Evolutionary conservation across 2,888 invertebrate species (phyloP).

Genomic region (Acleris emargana): DNA sequence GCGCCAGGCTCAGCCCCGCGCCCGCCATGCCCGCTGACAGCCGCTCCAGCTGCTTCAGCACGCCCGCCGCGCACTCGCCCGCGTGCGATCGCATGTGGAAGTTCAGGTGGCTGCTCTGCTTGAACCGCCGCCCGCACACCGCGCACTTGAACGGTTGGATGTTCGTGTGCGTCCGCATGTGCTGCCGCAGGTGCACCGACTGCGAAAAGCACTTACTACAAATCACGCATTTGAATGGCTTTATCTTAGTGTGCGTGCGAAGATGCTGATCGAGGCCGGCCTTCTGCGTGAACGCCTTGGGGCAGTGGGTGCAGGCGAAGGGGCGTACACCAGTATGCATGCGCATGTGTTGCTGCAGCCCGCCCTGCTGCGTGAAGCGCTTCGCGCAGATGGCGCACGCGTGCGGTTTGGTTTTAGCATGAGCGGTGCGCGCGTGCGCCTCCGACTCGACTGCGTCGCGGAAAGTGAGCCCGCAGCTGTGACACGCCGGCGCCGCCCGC

Average conservation of each 20-base stretch:
- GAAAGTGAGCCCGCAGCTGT: slow-evolving; percentile 65
- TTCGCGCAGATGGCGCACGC: slow-evolving; percentile 73
- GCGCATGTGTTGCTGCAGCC: slow-evolving; percentile 76
- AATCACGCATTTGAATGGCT: slow-evolving; percentile 76
- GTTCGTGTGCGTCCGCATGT: slow-evolving; percentile 79
- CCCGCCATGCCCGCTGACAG: slow-evolving; percentile 17
- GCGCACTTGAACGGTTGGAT: slow-evolving; percentile 77
- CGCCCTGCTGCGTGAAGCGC: slow-evolving; percentile 76
- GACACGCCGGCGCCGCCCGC: slow-evolving; percentile 53
- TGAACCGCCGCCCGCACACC: slow-evolving; percentile 70
- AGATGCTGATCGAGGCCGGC: slow-evolving; percentile 78
- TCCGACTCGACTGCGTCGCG: slow-evolving; percentile 61
- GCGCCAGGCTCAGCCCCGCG: slow-evolving; percentile 57
- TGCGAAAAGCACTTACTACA: slow-evolving; percentile 77
- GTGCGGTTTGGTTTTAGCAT: slow-evolving; percentile 72
- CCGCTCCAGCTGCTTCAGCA: slow-evolving; percentile 55
- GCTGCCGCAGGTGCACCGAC: slow-evolving; percentile 76
- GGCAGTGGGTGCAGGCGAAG: slow-evolving; percentile 71
- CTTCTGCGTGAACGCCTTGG: slow-evolving; percentile 77
- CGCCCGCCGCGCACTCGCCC: slow-evolving; percentile 50
- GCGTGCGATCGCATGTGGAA: slow-evolving; percentile 76
- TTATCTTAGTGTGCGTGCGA: slow-evolving; percentile 76
- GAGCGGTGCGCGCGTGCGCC: slow-evolving; percentile 68
- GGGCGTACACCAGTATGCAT: slow-evolving; percentile 77
- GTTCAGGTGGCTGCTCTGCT: slow-evolving; percentile 78